Conservation (phyloP, 2,113 vertebrate species). For the Ammodytes marinus region DNA sequence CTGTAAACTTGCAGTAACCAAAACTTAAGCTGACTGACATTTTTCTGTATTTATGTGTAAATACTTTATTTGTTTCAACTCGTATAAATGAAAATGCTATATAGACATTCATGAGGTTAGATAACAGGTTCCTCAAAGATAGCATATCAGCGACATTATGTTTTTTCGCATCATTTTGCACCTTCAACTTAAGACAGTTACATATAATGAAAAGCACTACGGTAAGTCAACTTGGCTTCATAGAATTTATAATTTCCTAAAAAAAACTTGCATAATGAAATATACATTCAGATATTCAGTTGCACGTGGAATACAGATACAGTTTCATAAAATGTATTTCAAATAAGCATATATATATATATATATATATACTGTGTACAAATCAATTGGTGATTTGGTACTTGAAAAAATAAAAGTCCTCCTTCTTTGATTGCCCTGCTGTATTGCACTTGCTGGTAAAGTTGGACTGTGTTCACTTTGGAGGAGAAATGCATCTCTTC, state of each 20-base stretch:
- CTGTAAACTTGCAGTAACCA: constrained; percentile 52
- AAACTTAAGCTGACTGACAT: constrained; percentile 55
- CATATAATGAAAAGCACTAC: constrained; percentile 54
- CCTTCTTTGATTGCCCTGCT: constrained; percentile 61
- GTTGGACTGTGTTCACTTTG: constrained; percentile 58
- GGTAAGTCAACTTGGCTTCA: constrained; percentile 61
- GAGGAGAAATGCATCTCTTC: constrained; percentile 55
- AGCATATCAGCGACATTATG: constrained; percentile 65
- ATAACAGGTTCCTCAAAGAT: constrained; percentile 62
- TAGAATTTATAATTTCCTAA: constrained; percentile 64
- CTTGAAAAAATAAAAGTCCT: constrained; percentile 53
- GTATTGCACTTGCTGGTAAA: constrained; percentile 74
- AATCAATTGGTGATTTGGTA: constrained; percentile 60
- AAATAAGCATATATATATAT: constrained; percentile 65
- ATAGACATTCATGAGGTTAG: constrained; percentile 67
- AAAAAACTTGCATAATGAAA: constrained; percentile 75
- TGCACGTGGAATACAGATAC: constrained; percentile 73
- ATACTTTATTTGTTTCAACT: constrained; percentile 56
- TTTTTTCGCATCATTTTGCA: constrained; percentile 65
- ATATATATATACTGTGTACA: constrained; percentile 45
- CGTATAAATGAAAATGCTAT: constrained; percentile 61
- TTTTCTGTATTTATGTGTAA: constrained; percentile 50
- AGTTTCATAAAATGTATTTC: constrained; percentile 68
- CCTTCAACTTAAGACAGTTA: constrained; percentile 38
- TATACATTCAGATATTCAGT: constrained; percentile 83